Base-by-base conservation (phyloP, 2,797 vertebrate species). In the Pogonophryne albipinna region DNA sequence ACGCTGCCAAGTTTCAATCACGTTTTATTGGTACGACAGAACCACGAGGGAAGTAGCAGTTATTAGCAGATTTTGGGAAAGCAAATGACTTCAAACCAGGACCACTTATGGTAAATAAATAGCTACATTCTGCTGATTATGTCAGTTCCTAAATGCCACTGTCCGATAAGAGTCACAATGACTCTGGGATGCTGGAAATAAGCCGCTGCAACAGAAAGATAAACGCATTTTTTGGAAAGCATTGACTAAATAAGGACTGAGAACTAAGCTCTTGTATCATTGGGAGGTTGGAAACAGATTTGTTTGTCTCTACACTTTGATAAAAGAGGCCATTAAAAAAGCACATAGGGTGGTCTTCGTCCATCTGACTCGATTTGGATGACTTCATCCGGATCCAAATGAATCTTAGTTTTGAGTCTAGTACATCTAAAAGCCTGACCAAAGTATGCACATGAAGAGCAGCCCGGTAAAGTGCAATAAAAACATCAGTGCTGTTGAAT, bases 281-380 rank as follows among this genome's bases (percentile, higher is more conserved):
- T 42, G 6, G 53, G 20, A 45, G 16, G 15, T 44, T 45, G 1
- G 16, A 45, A 61, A 42, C 16, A 3, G 38, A 77, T 62, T n/a
- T 52, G 44, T 42, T 68, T 75, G 65, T 68, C 15, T 63, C 57
- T 15, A 63, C 20, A 58, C 31, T 51, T 68, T 6, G 2, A 27
- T 42, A 27, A n/a, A 68, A 76, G 20, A 42, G 51, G 42, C 27
- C 41, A 38, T 38, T 78, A 9, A 78, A 62, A 79, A 17, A 27
- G 27, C 27, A 27, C 27, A 27, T 27, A 27, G 27, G 27, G 27
- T 27, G 27, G 27, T 27, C 27, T 27, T 27, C 27, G 4, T 27
- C 27, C 27, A 5, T 27, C 27, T 27, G 27, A 27, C 27, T 27
- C 27, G 27, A 27, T 27, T 5, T 5, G 27, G 27, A 27, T 27